A percentile compares a stretch with the other conserved stretches of the same genome.
These are phyloP conservation scores for Coracias cyanogaster DNA, from an alignment of 2,797 vertebrate species.

Conservation along the genomic window DNA sequence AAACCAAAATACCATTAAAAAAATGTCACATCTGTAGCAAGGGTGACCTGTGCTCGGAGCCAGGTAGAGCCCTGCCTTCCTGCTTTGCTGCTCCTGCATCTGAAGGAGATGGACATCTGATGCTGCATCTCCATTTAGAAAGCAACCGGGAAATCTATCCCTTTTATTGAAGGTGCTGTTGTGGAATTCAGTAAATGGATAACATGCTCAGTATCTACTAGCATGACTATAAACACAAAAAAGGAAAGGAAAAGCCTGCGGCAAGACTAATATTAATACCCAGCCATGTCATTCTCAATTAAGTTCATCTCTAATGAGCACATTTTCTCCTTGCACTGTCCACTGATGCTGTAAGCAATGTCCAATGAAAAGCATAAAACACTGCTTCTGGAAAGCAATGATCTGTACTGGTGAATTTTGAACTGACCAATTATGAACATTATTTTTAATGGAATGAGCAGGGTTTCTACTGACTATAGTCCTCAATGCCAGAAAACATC, in stretches of 20 bases:
- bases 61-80: neutral
- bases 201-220: slow-evolving; percentile 28
- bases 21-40: neutral
- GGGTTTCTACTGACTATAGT: neutral
- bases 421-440: slow-evolving; percentile 18
- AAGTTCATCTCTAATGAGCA: slow-evolving; percentile 70
- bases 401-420: slow-evolving; percentile 66
- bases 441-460: slow-evolving; percentile 34
- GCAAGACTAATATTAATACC: slow-evolving; percentile 73
- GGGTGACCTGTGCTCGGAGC: neutral
- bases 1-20: slow-evolving; percentile 15
- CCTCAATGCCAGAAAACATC: slow-evolving; percentile 6
- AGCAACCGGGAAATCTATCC: neutral
- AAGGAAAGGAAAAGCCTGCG: slow-evolving; percentile 50
- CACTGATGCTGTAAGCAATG: slow-evolving; percentile 68
- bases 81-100: neutral
- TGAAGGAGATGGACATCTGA: neutral
- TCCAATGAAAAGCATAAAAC: slow-evolving; percentile 64
- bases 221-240: slow-evolving; percentile 17
- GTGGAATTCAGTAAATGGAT: slow-evolving; percentile 4
- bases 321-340: slow-evolving; percentile 66
- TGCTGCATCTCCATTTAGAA: neutral
- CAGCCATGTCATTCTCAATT: slow-evolving; percentile 72
- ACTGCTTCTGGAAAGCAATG: slow-evolving; percentile 63
- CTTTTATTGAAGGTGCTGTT: neutral